Percentiles rank a stretch among this genome's conserved stretches.
These are phyloP conservation scores for Dysdera silvatica DNA, from an alignment of 1,140 invertebrate genomes.

Conservation along the genomic window DNA sequence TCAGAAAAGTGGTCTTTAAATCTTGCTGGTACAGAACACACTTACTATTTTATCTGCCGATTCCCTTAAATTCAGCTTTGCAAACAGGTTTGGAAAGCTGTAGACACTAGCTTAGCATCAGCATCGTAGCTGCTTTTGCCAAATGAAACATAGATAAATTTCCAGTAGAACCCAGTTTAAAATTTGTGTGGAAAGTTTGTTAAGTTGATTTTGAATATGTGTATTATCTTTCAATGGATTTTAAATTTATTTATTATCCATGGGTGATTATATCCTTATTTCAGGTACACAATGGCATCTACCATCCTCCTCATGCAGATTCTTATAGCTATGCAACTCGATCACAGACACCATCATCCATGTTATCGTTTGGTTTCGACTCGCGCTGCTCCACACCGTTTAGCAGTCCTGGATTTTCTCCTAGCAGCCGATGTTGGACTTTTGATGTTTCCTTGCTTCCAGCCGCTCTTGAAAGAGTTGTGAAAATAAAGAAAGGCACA, in stretches of 20 bases:
- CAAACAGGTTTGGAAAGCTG: too few relatives aligned
- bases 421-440: slow-evolving; percentile 36
- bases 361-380: slow-evolving; percentile 25
- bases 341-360: slow-evolving; percentile 29
- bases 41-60: too few relatives aligned
- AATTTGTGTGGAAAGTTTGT: too few relatives aligned
- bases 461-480: slow-evolving; percentile 51
- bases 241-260: neutral
- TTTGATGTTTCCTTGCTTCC: slow-evolving; percentile 47
- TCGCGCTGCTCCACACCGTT: slow-evolving; percentile 28
- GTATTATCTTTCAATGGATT: neutral
- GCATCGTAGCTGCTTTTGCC: too few relatives aligned
- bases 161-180: too few relatives aligned
- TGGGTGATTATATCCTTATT: neutral
- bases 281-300: slow-evolving; percentile 23
- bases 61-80: too few relatives aligned
- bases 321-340: slow-evolving; percentile 10
- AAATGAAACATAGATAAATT: too few relatives aligned
- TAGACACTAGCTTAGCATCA: too few relatives aligned
- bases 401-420: slow-evolving; percentile 30
- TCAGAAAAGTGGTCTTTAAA: too few relatives aligned
- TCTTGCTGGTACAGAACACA: too few relatives aligned
- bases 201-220: too few relatives aligned
- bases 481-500: slow-evolving; percentile 53
- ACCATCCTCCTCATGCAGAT: slow-evolving; percentile 17